A percentile compares a stretch with the other conserved stretches of the same genome.
Evolutionary conservation across 2,888 invertebrate species (phyloP).

Genomic region (Leptinotarsa juncta): DNA sequence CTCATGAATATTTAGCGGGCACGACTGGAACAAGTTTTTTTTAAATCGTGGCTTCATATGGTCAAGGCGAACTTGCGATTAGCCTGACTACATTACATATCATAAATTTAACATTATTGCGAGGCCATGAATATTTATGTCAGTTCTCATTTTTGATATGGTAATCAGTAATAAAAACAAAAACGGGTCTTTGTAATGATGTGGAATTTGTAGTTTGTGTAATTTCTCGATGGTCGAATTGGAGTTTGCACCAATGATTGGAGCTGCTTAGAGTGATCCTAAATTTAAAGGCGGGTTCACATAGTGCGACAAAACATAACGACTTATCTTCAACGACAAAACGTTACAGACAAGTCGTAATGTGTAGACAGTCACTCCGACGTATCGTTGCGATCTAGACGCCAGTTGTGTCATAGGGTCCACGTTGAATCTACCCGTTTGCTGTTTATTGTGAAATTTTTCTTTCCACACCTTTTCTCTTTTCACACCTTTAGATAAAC

Average conservation of each 20-base stretch:
- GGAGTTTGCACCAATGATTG: not conserved
- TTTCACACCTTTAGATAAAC: no score
- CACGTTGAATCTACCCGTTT: no score
- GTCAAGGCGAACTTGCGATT: conserved; percentile 35
- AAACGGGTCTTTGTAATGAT: not conserved
- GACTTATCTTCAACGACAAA: no score
- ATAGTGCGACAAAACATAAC: no score
- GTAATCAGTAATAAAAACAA: not conserved
- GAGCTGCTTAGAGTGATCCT: not conserved
- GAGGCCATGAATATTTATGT: conserved; percentile 31
- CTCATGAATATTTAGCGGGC: conserved; percentile 17
- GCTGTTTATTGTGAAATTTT: no score
- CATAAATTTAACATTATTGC: conserved; percentile 31
- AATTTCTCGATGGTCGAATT: not conserved
- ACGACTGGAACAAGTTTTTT: conserved; percentile 21
- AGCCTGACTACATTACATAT: conserved; percentile 31
- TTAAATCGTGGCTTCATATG: conserved; percentile 33
- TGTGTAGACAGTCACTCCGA: no score
- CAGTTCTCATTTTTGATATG: conserved; percentile 13
- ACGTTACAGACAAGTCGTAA: no score
- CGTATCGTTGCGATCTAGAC: no score
- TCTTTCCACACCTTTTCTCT: no score
- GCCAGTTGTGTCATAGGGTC: no score
- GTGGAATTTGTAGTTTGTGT: not conserved
- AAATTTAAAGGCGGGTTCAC: no score